Percentiles rank a stretch among this genome's conserved stretches.
Conservation (phyloP, 2,888 invertebrate genomes). For the Mythimna lalbum region DNA sequence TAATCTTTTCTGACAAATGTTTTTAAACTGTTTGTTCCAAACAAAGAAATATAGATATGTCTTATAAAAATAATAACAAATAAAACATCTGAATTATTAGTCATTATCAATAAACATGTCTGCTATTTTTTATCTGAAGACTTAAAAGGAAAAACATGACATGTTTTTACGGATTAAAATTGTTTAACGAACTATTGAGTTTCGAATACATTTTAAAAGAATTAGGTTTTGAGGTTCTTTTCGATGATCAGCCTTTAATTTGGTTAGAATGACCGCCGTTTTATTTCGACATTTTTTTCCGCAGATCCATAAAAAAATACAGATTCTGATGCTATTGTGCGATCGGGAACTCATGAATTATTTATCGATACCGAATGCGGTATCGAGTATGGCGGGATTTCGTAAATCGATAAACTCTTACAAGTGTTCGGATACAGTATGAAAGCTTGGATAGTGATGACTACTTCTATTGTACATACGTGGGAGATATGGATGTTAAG, state of each 20-base stretch:
- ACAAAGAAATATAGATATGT: slow-evolving; percentile 11
- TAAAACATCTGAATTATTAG: slow-evolving; percentile 36
- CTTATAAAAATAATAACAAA: slow-evolving; percentile 28
- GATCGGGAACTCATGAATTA: slow-evolving; percentile 83
- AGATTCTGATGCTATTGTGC: slow-evolving; percentile 81
- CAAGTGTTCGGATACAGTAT: slow-evolving; percentile 76
- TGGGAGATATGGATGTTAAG: slow-evolving; percentile 28
- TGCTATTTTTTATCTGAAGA: slow-evolving; percentile 22
- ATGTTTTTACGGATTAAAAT: slow-evolving; percentile 43
- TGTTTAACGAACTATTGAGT: slow-evolving; percentile 27
- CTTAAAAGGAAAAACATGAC: slow-evolving; percentile 36
- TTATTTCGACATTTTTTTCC: slow-evolving; percentile 71
- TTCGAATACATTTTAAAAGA: slow-evolving; percentile 31
- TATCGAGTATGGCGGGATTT: slow-evolving; percentile 85
- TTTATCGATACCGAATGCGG: slow-evolving; percentile 82
- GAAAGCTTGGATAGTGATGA: slow-evolving; percentile 49
- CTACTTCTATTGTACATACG: slow-evolving; percentile 48
- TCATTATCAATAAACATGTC: slow-evolving; percentile 48
- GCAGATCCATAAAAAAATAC: slow-evolving; percentile 74
- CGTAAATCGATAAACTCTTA: slow-evolving; percentile 82
- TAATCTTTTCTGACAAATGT: slow-evolving; percentile 13
- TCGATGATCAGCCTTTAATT: slow-evolving; percentile 42
- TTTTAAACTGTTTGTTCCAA: slow-evolving; percentile 7
- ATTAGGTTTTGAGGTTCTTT: slow-evolving; percentile 49
- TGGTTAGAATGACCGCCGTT: slow-evolving; percentile 37